Percentiles rank a stretch among this genome's conserved stretches.
Evolutionary conservation across 2,888 invertebrate genomes (phyloP).

Genomic region (Pteria penguin): DNA sequence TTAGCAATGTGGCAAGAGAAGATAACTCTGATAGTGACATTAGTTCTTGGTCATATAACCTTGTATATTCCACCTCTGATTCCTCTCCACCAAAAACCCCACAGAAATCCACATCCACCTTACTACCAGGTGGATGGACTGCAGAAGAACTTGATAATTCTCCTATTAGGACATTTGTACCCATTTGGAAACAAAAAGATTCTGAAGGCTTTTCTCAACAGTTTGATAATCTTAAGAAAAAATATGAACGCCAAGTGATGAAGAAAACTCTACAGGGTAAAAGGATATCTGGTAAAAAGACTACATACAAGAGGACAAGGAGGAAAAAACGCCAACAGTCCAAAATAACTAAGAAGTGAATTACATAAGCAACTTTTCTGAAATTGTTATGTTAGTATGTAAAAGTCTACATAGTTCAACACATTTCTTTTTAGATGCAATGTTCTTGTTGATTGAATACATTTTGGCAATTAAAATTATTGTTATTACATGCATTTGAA

Average conservation of each 20-base stretch:
- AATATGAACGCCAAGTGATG: conserved; percentile 8
- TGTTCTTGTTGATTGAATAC: no score
- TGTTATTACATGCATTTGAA: no score
- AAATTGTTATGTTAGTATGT: no score
- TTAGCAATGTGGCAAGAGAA: not conserved
- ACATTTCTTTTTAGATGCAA: no score
- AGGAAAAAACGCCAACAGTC: no score
- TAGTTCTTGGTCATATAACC: not conserved
- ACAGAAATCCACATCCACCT: not conserved
- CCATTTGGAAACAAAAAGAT: conserved; percentile 30
- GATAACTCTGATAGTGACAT: not conserved
- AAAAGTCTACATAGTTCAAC: no score
- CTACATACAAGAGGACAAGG: not conserved
- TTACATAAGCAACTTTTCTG: no score
- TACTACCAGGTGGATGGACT: conserved; percentile 32
- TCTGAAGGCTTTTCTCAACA: conserved; percentile 29
- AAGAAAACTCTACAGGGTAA: conserved; percentile 1
- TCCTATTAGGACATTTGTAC: conserved; percentile 32
- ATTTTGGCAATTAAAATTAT: no score
- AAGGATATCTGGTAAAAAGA: not conserved
- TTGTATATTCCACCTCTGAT: not conserved
- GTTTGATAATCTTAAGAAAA: conserved; percentile 21
- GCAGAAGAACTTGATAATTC: conserved; percentile 30
- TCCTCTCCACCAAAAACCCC: conserved; percentile 10
- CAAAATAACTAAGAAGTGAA: no score